Base-by-base conservation (phyloP, 2,797 vertebrate genomes). In the Cynodonichthys magdalenae region DNA sequence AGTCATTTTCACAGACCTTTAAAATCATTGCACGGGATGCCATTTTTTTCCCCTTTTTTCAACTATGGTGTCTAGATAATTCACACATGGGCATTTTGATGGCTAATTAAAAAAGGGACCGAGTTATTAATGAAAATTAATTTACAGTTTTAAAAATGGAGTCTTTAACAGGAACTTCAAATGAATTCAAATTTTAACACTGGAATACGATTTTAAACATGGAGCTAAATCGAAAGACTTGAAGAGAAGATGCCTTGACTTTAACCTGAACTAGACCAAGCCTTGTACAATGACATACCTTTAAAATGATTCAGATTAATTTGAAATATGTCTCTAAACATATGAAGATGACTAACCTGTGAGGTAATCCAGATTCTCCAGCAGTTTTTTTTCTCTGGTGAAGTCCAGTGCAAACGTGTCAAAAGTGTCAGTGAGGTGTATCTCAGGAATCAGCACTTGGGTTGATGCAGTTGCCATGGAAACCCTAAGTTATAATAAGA, bases 391-490 rank as follows among this genome's bases (percentile, higher is more conserved):
- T 90, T 99, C 98, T 83, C 96, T 92, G 71, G 94, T 95, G 75
- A 99, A 99, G 91, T 99, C 98, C 86, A 99, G 93, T 44, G 97
- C 96, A 10, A 99, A 96, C 2, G 95, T 97, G 87, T 99, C 98
- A 10, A 99, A 99, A 9, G 96, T 96, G 89, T 99, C 98, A 0
- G 96, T 97, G 57, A 99, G 92, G 84, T 97, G 95, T 79, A 99
- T 98, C 94, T 99, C 96, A 18, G 97, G 97, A 82, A 99, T 98
- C 81, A 99, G 93, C 73, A 99, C 95, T 91, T 99, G 98, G 47
- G 98, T 98, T 2, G 98, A 99, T 65, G 98, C 96, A 7, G 97
- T 98, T 75, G 98, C 98, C 97, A 99, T 99, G 66, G 97, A 98
- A 66, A 99, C 97, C 84, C 98, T 99, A 87, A 28, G 46, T 59